phyloP scores from a whole-genome alignment of 2,888 invertebrate species.

The Caprella mutica region DNA sequence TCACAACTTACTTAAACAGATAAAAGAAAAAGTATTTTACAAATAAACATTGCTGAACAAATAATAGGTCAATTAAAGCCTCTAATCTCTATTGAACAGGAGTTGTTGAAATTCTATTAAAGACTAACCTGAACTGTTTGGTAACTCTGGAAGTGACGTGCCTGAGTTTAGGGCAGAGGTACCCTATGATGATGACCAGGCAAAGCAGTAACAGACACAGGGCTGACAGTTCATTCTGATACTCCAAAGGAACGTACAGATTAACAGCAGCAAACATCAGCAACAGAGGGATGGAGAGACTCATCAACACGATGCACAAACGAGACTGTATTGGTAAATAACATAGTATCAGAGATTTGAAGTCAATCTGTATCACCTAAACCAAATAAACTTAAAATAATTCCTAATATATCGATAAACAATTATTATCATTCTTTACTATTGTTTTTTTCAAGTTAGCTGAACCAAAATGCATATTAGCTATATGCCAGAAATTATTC shows the following conservation, averaged over 20 bases:
- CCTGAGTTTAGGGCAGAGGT: background rate
- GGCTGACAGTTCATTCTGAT: background rate
- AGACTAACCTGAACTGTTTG: slow-evolving; percentile 4
- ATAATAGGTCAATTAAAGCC: too few relatives aligned
- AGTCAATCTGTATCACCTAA: too few relatives aligned
- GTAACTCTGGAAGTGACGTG: background rate
- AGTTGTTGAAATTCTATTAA: background rate
- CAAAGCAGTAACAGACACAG: background rate
- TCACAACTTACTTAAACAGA: too few relatives aligned
- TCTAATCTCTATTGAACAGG: too few relatives aligned
- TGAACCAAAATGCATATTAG: too few relatives aligned
- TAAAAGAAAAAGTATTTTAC: too few relatives aligned
- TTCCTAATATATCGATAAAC: background rate
- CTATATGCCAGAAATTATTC: too few relatives aligned
- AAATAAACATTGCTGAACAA: too few relatives aligned
- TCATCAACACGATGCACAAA: background rate
- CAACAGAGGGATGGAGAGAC: background rate
- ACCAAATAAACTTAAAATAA: too few relatives aligned
- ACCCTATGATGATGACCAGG: background rate
- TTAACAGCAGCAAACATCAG: background rate
- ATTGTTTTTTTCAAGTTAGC: too few relatives aligned
- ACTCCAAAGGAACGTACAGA: background rate
- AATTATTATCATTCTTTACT: background rate
- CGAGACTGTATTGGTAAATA: background rate
- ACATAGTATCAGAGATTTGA: background rate